A percentile compares a stretch with the other conserved stretches of the same genome.
These are phyloP conservation scores for Arothron firmamentum DNA, from an alignment of 2,113 vertebrate genomes.

Conservation along the genomic window DNA sequence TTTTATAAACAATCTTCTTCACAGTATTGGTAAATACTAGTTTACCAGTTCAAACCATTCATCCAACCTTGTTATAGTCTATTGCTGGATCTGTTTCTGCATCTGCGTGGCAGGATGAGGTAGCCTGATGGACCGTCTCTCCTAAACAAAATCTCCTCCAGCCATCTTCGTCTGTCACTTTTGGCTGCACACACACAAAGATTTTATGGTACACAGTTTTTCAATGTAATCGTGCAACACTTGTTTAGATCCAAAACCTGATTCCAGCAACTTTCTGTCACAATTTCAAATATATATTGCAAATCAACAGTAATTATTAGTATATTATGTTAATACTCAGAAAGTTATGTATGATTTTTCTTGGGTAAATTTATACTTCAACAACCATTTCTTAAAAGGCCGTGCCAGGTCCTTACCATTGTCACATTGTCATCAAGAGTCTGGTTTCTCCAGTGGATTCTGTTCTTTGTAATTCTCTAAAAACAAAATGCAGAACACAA, in stretches of 20 bases:
- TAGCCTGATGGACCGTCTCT: slow-evolving; percentile 76
- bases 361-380: not conserved
- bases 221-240: no score
- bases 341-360: no score
- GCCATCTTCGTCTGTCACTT: slow-evolving; percentile 86
- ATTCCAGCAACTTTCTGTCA: no score
- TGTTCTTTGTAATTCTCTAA: slow-evolving; percentile 87
- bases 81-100: slow-evolving; percentile 72
- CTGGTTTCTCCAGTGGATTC: slow-evolving; percentile 85
- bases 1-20: no score
- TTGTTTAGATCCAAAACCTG: no score
- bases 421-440: slow-evolving; percentile 89
- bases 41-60: not conserved
- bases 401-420: slow-evolving; percentile 77
- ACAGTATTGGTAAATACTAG: rapidly evolving
- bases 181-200: slow-evolving; percentile 73
- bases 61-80: slow-evolving; percentile 85
- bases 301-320: no score
- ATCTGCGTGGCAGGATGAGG: slow-evolving; percentile 49
- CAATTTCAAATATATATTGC: no score
- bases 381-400: not conserved
- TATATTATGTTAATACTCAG: no score
- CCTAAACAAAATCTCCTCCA: slow-evolving; percentile 96
- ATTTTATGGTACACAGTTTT: no score
- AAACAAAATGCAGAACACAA: slow-evolving; percentile 36